phyloP scores from a whole-genome alignment of 1,140 invertebrate genomes.

The Sarcophaga peregrina region DNA sequence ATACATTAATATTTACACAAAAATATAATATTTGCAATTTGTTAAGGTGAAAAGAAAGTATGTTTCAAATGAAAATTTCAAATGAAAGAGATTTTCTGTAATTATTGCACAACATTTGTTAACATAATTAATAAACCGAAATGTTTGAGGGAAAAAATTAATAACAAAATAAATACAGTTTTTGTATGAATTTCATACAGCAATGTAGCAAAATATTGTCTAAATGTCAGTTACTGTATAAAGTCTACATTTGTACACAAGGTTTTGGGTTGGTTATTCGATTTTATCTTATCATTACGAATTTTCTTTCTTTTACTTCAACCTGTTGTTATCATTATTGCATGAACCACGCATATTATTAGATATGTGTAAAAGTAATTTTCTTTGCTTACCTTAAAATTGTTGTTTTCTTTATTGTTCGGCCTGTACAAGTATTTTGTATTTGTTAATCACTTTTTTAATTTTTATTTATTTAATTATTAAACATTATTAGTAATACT shows the following conservation, averaged over 20 bases:
- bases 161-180: background rate
- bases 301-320: background rate
- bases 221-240: no score
- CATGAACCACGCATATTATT: background rate
- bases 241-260: background rate
- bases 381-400: no score
- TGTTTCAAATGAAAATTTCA: no score
- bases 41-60: no score
- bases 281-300: background rate
- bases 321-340: background rate
- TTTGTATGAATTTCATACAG: background rate
- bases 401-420: no score
- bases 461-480: background rate
- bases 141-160: background rate
- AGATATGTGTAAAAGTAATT: no score
- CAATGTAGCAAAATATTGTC: background rate
- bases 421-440: no score
- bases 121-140: background rate
- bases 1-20: no score
- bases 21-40: no score
- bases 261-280: background rate
- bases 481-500: conserved; percentile 2
- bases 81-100: background rate
- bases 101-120: conserved; percentile 11
- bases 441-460: background rate